Evolutionary conservation across 2,113 vertebrate genomes (phyloP).

Genomic region (Puma concolor): DNA sequence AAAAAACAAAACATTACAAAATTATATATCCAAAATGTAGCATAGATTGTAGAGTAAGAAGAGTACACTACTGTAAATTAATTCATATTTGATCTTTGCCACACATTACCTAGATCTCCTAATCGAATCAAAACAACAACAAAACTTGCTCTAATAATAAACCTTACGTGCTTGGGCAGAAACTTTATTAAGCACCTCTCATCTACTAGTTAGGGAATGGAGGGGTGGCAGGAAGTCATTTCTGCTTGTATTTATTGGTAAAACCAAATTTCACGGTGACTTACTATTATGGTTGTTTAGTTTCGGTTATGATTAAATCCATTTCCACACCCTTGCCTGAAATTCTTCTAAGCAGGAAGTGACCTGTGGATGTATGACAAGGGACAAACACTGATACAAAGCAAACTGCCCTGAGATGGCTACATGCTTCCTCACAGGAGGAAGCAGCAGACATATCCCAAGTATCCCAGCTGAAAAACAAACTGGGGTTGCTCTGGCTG

Average conservation of each 20-base stretch:
- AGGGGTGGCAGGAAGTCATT: not conserved
- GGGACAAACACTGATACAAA: not conserved
- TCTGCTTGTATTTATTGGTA: constrained; percentile 37
- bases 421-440: not conserved
- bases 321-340: not conserved
- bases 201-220: not conserved
- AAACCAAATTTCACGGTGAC: constrained; percentile 34
- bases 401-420: not conserved
- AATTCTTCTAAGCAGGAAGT: constrained; percentile 7
- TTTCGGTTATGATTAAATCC: constrained; percentile 1
- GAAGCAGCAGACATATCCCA: not conserved
- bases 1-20: constrained; percentile 27
- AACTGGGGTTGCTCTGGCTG: not conserved
- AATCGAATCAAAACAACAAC: not conserved
- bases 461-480: not conserved
- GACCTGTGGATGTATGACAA: not conserved
- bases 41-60: not conserved
- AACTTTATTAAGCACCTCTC: not conserved
- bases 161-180: constrained; percentile 29
- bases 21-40: constrained; percentile 11
- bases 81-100: not conserved
- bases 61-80: not conserved
- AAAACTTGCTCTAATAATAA: constrained; percentile 28
- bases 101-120: not conserved
- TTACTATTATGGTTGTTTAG: not conserved